Conservation (phyloP, 2,888 invertebrate genomes). For the Acronicta psi region DNA sequence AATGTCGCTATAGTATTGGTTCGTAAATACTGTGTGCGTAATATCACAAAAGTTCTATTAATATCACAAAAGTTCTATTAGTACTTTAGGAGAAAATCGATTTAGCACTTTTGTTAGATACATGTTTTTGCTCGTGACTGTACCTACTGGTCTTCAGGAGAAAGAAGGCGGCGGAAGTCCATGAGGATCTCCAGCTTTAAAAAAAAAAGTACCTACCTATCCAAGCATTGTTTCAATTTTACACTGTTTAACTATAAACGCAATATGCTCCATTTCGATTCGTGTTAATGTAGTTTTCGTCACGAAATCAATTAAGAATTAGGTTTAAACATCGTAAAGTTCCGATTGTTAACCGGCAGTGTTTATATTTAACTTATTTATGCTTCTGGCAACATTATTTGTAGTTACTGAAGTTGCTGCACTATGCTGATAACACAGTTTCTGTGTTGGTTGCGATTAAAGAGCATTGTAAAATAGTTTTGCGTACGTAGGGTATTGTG, state of each 20-base stretch:
- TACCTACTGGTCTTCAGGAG: too few species aligned
- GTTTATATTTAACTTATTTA: constrained; percentile 45
- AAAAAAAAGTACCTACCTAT: too few species aligned
- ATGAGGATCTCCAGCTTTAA: too few species aligned
- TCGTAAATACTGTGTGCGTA: too few species aligned
- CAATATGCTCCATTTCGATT: constrained; percentile 13
- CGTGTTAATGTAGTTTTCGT: constrained; percentile 20
- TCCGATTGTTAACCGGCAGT: constrained; percentile 35
- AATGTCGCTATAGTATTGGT: too few species aligned
- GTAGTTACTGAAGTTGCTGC: constrained; percentile 2
- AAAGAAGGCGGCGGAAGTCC: too few species aligned
- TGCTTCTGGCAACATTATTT: constrained; percentile 27
- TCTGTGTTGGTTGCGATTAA: constrained; percentile 37
- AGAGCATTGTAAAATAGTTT: constrained; percentile 23
- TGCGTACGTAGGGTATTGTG: not conserved
- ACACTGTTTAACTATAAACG: not conserved
- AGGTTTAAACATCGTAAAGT: constrained; percentile 43
- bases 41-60: too few species aligned
- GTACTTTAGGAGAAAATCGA: too few species aligned
- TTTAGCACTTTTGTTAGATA: too few species aligned
- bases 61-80: too few species aligned
- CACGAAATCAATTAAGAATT: constrained; percentile 48
- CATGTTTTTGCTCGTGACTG: too few species aligned
- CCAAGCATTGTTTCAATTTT: too few species aligned
- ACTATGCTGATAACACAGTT: constrained; percentile 40